Evolutionary conservation across 2,797 vertebrate species (phyloP).

Genomic region (Dipus sagitta): DNA sequence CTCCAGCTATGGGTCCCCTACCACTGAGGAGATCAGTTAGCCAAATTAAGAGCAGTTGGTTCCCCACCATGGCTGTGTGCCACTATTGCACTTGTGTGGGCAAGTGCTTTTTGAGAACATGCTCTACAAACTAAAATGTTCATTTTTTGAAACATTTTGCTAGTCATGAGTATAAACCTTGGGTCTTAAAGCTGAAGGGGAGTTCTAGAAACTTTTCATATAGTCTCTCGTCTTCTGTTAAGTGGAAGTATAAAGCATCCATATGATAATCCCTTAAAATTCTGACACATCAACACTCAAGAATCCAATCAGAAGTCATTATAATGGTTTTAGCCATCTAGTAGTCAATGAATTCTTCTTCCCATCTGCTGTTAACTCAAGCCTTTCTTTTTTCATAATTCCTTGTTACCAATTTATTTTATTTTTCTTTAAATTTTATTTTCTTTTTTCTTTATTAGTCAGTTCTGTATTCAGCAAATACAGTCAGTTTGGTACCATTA

Average conservation of each 20-base stretch:
- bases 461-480: no score
- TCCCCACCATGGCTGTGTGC: no score
- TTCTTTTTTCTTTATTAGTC: no score
- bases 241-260: not conserved
- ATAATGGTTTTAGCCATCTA: conserved; percentile 37
- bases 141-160: conserved; percentile 6
- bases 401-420: not conserved
- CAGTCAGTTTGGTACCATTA: no score
- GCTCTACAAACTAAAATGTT: not conserved
- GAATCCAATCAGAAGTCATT: not conserved
- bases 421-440: no score
- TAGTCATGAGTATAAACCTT: conserved; percentile 36
- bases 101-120: not conserved
- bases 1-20: no score
- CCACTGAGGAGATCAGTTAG: no score
- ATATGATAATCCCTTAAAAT: conserved; percentile 51
- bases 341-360: conserved; percentile 47
- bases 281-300: conserved; percentile 17
- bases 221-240: not conserved
- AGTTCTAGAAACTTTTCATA: not conserved
- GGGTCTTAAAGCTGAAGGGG: not conserved
- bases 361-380: not conserved
- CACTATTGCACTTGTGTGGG: no score
- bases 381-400: not conserved
- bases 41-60: no score